Evolutionary conservation across 1,140 invertebrate genomes (phyloP).

Genomic region (Amphibalanus amphitrite): DNA sequence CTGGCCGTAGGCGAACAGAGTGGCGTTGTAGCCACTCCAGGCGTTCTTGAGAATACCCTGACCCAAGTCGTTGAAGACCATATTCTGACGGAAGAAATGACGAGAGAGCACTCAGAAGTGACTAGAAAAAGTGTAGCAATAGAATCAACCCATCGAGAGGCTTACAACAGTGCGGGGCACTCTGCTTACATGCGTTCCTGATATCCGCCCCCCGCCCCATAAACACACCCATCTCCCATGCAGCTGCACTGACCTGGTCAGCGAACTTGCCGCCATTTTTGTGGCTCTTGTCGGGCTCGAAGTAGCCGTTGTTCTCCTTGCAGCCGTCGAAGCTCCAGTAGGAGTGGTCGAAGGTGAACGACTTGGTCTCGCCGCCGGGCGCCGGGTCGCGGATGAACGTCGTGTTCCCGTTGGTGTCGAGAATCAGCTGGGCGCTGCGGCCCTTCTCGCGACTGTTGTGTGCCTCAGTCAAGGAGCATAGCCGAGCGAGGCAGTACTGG

Average conservation of each 20-base stretch:
- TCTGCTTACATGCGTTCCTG: no score
- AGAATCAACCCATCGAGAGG: no score
- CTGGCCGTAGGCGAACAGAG: constrained; percentile 44
- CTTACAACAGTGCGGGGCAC: no score
- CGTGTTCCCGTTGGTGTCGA: constrained; percentile 35
- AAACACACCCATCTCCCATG: no score
- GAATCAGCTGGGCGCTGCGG: constrained; percentile 34
- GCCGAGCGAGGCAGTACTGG: no score
- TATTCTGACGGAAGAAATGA: constrained; percentile 25
- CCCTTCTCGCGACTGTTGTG: constrained; percentile 38
- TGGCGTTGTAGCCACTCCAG: constrained; percentile 42
- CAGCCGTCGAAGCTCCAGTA: constrained; percentile 47
- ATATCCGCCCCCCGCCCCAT: no score
- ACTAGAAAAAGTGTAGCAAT: no score
- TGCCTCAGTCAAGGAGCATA: constrained; percentile 16
- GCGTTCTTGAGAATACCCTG: constrained; percentile 40
- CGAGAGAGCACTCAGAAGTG: no score
- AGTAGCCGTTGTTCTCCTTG: constrained; percentile 32
- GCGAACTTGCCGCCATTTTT: constrained; percentile 31
- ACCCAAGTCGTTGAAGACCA: constrained; percentile 39
- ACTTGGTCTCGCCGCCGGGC: constrained; percentile 29
- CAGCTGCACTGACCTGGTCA: constrained; percentile 36
- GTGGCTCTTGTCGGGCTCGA: constrained; percentile 25
- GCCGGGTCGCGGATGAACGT: constrained; percentile 35
- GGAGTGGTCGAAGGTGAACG: constrained; percentile 39